Evolutionary conservation across 1,140 invertebrate genomes (phyloP), one percentile per base, ranked within the genome.

Genomic region (Araneus ventricosus): DNA sequence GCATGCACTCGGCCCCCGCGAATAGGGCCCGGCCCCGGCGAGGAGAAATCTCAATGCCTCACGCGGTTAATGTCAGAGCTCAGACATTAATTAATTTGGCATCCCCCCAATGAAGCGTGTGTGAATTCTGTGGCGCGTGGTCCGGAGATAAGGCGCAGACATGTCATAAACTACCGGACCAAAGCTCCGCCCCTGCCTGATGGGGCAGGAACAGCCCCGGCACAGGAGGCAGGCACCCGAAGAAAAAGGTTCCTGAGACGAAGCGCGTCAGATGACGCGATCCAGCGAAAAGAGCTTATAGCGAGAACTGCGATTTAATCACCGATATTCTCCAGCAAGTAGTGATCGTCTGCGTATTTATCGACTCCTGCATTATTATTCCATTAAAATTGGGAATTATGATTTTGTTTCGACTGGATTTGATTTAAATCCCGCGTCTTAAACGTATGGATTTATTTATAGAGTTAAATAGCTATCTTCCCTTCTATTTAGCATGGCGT

Each of bases 21-120:
- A 52, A 14, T 22, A 63, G 24, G n/a, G 7, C 20, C 20, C 59
- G n/a, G 24, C 59, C 2, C 22, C 59, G 1, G 0, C 10, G 8
- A n/a, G n/a, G n/a, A n/a, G n/a, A n/a, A n/a, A 52, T 52, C 10
- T 52, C 45, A 2, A 52, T 52, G 45, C 17, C 17, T 52, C 17
- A 14, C 59, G 24, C 4, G 5, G 27, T 34, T 75, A 75, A 34
- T 75, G 30, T 17, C 7, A 7, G 27, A 17, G 67, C 30, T 5
- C 67, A 30, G 34, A 30, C 27, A 34, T 75, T 75, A 37, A 75
- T 75, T 75, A 75, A 75, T 75, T 37, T 75, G 67, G 30, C 67
- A 30, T 3, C 14, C 0, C 14, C 8, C 34, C 4, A 75, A 75
- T 75, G 70, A 37, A 75, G 70, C 27, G 24, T 5, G 20, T 0